Base-by-base conservation (phyloP, 2,888 invertebrate genomes). In the Himalopsyche tibetana region DNA sequence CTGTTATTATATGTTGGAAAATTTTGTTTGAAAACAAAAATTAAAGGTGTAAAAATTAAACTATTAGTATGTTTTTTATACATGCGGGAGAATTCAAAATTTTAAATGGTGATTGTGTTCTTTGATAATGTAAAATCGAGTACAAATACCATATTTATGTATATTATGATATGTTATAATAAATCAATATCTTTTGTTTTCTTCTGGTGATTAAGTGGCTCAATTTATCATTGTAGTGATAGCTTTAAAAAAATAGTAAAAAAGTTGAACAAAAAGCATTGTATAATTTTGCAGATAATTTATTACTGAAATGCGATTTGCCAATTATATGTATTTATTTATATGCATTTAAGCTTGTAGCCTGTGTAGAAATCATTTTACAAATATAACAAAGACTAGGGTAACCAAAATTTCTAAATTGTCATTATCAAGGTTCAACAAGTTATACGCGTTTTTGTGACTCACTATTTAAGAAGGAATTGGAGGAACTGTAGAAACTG, bases 281-380 rank as follows among this genome's bases (percentile, higher is more conserved):
- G 9, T 56, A 56, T 17, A 56, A 17, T 19, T 56, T n/a, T 56
- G 56, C 56, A 3, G 0, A 45, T 28, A 45, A 9, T 11, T 45
- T 51, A 51, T 15, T 51, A 15, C 15, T 51, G 12, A 15, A 15
- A 51, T 51, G 15, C 12, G 5, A 51, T 51, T 51, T 12, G 51
- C 51, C 51, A 15, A 5, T 51, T 15, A 51, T 15, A 51, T 15
- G 15, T 51, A 15, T 51, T 15, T 15, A 15, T 51, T 51, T 51
- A 51, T 51, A 51, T 51, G 51, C 51, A 51, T 51, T 51, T 36
- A 74, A 74, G 74, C 74, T 36, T 28, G 36, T 38, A 38, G 74
- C 28, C 74, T 74, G 74, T 74, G 74, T 74, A 74, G 36, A 36
- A 36, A 36, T 38, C 74, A 74, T 74, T 74, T 38, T 74, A 74